A percentile compares a stretch with the other conserved stretches of the same genome.
phyloP scores from a whole-genome alignment of 2,797 vertebrate genomes.

The Apogon hyalosoma region DNA sequence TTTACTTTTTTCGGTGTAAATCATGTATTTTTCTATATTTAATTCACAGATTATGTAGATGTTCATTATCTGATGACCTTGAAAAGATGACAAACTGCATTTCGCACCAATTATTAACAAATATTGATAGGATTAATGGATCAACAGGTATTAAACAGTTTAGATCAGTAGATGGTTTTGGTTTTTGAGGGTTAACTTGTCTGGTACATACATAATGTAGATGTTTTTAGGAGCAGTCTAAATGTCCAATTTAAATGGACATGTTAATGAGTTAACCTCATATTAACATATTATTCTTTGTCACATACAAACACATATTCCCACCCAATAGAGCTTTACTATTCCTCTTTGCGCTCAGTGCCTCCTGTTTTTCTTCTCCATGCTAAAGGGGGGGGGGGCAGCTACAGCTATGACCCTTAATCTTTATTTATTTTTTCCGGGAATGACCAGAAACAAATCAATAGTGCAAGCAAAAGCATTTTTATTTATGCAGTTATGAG shows the following conservation, averaged over 20 bases:
- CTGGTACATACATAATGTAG: too few species aligned
- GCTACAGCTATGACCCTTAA: constrained; percentile 60
- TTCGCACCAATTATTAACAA: too few species aligned
- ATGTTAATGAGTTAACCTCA: constrained; percentile 36
- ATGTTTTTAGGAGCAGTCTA: too few species aligned
- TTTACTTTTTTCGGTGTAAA: too few species aligned
- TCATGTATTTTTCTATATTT: too few species aligned
- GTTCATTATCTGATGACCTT: too few species aligned
- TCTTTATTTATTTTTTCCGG: constrained; percentile 86
- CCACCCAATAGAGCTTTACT: constrained; percentile 53
- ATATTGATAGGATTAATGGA: too few species aligned
- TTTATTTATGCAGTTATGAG: constrained; percentile 98
- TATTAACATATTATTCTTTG: constrained; percentile 46
- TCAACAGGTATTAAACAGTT: too few species aligned
- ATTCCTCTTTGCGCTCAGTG: constrained; percentile 60
- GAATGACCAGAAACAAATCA: constrained; percentile 89
- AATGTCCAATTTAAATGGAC: constrained; percentile 33
- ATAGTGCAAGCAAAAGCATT: constrained; percentile 91
- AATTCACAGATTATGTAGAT: too few species aligned
- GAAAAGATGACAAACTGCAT: too few species aligned
- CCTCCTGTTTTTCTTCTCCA: constrained; percentile 62
- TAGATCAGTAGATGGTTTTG: too few species aligned
- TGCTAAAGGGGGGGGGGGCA: constrained; percentile 55
- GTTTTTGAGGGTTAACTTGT: too few species aligned
- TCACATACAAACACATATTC: constrained; percentile 55